Percentiles rank a stretch among this genome's conserved stretches.
Conservation (phyloP, 2,797 vertebrate genomes). For the Rhinella marina region DNA sequence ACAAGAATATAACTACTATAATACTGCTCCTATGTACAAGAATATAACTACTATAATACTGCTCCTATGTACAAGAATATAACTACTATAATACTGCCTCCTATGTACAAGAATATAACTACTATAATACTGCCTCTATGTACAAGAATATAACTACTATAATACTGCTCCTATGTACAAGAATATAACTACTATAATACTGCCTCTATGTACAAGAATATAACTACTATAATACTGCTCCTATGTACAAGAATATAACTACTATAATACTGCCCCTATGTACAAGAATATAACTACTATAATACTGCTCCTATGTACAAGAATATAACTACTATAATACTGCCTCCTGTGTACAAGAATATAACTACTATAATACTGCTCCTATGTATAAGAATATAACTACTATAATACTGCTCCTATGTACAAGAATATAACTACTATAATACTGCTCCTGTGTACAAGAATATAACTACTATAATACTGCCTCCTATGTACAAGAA, state of each 20-base stretch:
- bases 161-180: background rate
- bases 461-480: background rate
- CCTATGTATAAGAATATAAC: no score
- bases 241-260: no score
- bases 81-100: no score
- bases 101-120: no score
- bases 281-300: conserved; percentile 4
- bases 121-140: no score
- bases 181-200: background rate
- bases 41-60: no score
- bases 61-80: no score
- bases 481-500: background rate
- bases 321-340: background rate
- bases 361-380: no score
- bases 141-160: no score
- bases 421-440: background rate
- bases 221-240: background rate
- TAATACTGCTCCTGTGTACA: background rate
- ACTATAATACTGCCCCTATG: background rate
- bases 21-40: no score
- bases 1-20: background rate
- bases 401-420: no score
- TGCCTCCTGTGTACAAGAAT: background rate
- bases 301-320: background rate
- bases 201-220: background rate